Evolutionary conservation across 2,888 invertebrate genomes (phyloP).

Genomic region (Drosophila conformis): DNA sequence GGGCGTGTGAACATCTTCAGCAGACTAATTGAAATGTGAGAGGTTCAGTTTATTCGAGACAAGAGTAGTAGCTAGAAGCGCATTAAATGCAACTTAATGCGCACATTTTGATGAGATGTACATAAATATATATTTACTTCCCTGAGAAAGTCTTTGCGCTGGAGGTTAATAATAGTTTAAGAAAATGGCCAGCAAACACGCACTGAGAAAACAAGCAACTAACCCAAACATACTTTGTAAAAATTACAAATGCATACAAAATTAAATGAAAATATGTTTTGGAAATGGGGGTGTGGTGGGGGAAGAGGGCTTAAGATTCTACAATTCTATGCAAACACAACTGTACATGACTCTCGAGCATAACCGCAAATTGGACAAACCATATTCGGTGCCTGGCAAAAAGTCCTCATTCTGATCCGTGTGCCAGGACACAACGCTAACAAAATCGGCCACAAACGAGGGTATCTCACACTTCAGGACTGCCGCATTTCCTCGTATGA

Average conservation of each 20-base stretch:
- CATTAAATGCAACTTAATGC: slow-evolving; percentile 63
- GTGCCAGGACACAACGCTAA: slow-evolving; percentile 94
- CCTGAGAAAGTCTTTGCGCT: slow-evolving; percentile 59
- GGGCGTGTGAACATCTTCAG: slow-evolving; percentile 62
- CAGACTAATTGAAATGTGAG: slow-evolving; percentile 70
- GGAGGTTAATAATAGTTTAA: slow-evolving; percentile 65
- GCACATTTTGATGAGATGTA: slow-evolving; percentile 44
- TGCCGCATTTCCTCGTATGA: slow-evolving; percentile 94
- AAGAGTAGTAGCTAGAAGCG: slow-evolving; percentile 29
- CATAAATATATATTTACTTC: slow-evolving; percentile 65
- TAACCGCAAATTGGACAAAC: slow-evolving; percentile 76
- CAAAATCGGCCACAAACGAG: slow-evolving; percentile 96
- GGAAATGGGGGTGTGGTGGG: slow-evolving; percentile 1
- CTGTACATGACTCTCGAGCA: slow-evolving; percentile 21
- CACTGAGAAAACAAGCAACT: slow-evolving; percentile 43
- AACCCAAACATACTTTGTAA: slow-evolving; percentile 24
- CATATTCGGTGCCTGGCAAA: slow-evolving; percentile 84
- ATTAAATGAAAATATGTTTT: slow-evolving; percentile 46
- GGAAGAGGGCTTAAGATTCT: slow-evolving; percentile 18
- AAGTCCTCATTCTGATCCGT: slow-evolving; percentile 87
- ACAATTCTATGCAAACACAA: slow-evolving; percentile 22
- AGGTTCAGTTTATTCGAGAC: slow-evolving; percentile 21
- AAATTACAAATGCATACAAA: slow-evolving; percentile 27
- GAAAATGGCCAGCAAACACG: slow-evolving; percentile 62
- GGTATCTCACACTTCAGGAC: slow-evolving; percentile 96